Evolutionary conservation across 2,113 vertebrate genomes (phyloP), one percentile per base, ranked within the genome.

Genomic region (human (Homo sapiens)): DNA sequence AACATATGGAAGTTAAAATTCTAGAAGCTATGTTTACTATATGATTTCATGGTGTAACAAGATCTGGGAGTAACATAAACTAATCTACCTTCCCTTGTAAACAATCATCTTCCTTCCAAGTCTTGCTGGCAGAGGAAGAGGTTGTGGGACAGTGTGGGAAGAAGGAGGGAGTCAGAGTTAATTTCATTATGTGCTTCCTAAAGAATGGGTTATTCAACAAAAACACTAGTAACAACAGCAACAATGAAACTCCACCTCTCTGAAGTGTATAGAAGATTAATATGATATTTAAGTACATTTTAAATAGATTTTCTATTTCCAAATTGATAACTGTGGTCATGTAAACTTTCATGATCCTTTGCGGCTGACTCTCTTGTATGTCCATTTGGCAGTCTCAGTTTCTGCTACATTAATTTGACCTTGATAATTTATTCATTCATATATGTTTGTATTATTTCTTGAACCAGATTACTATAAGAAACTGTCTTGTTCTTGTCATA

Each of bases 401-500:
- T 96, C 32, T 94, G 12, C n/a, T 64, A 68, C 79, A 66, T 86
- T 86, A 95, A 95, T 82, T 17, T 94, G 52, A 89, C n/a, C 4
- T 27, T 79, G 80, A 11, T 64, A 38, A 35, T 78, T 86, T 93
- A 48, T 57, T 86, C 6, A 8, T 88, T 96, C 30, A 40, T 57
- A 14, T 57, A 12, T 35, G 40, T 52, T 96, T 93, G 72, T 45
- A 25, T 13, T 57, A 40, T 30, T n/a, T 79, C 88, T 96, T 55
- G 55, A 95, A 55, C 12, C 40, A 85, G 38, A 72, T 0, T 82
- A 16, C 80, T 55, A 75, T 40, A 61, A 85, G 84, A 92, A 64
- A 78, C 43, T 22, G 14, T 72, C 66, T 93, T 80, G 23, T 38
- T 82, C 23, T 25, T 76, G 4, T n/a, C 38, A 27, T 75, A 20